phyloP scores from a whole-genome alignment of 2,113 vertebrate genomes.

The Centropus bengalensis region DNA sequence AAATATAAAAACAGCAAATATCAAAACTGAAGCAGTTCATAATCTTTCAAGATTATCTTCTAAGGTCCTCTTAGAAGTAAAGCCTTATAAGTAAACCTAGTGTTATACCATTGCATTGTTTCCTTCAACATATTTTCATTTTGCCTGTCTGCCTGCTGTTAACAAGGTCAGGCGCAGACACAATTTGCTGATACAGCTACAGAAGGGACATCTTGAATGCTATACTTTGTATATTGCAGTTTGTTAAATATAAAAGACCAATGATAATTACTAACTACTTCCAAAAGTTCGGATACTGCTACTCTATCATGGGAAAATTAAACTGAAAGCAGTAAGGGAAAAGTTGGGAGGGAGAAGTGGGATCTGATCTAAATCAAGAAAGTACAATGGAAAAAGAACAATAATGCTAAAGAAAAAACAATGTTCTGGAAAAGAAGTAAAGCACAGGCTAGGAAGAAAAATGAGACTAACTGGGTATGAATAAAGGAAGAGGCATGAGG shows the following conservation, averaged over 20 bases:
- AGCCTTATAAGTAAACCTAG: neutral
- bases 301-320: neutral
- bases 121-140: neutral
- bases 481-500: neutral
- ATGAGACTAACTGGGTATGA: neutral
- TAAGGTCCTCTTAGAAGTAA: neutral
- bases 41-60: neutral
- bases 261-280: neutral
- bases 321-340: neutral
- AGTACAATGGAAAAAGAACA: neutral
- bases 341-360: neutral
- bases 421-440: neutral
- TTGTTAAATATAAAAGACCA: neutral
- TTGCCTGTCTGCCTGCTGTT: neutral
- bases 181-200: neutral
- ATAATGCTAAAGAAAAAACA: neutral
- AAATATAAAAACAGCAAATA: neutral
- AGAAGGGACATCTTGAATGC: neutral
- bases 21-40: neutral
- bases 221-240: neutral
- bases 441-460: neutral
- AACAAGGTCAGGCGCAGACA: neutral
- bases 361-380: constrained; percentile 34
- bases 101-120: neutral
- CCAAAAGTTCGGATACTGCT: neutral